Conservation (phyloP, 2,113 vertebrate genomes). For the Sprattus sprattus region DNA sequence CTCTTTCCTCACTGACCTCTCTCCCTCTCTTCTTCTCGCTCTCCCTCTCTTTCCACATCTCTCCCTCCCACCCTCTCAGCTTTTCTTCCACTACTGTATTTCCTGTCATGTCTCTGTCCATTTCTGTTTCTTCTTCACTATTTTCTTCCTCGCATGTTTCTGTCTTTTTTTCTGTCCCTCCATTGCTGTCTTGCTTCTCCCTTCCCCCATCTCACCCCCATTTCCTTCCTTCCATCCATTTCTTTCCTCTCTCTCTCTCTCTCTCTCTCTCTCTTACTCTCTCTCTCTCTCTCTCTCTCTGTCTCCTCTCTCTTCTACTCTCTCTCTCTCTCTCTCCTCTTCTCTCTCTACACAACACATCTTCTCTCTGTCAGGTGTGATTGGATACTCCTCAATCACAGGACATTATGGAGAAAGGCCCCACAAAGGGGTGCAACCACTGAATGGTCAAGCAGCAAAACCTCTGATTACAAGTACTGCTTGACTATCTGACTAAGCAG, state of each 20-base stretch:
- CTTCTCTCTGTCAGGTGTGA: not conserved
- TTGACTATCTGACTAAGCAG: no score
- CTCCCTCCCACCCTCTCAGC: not conserved
- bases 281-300: not conserved
- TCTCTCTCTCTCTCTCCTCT: conserved; percentile 18
- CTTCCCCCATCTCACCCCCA: no score
- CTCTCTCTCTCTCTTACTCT: no score
- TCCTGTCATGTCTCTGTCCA: not conserved
- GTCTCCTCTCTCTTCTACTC: not conserved
- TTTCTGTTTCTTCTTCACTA: not conserved
- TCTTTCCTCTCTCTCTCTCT: no score
- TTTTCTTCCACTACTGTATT: not conserved
- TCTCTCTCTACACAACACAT: not conserved
- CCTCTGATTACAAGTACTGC: no score
- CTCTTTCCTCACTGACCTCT: not conserved
- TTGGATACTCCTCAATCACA: no score
- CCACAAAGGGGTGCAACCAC: no score
- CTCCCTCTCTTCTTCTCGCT: not conserved
- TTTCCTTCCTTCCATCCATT: no score
- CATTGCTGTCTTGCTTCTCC: no score
- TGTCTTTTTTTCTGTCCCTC: not conserved
- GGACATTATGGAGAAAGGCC: no score
- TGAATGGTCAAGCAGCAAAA: no score
- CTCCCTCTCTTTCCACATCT: not conserved
- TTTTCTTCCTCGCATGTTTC: not conserved